phyloP scores from a whole-genome alignment of 2,113 vertebrate genomes.

The Myodes glareolus region DNA sequence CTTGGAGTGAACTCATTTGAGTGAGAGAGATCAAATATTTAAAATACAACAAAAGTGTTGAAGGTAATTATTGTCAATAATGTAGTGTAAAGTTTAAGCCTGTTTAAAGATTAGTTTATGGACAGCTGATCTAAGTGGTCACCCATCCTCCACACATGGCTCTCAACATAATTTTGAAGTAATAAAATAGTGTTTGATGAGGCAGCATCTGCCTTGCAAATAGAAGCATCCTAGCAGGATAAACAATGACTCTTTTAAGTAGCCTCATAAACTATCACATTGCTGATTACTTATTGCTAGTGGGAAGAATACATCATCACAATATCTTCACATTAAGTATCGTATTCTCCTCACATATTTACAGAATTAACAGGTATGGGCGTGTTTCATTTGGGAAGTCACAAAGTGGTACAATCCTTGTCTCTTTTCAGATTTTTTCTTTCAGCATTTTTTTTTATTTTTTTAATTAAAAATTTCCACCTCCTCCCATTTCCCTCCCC shows the following conservation, averaged over 20 bases:
- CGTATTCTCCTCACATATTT: background rate
- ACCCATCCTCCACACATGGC: background rate
- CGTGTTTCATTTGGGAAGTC: background rate
- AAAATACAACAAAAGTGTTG: background rate
- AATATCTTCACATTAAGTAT: background rate
- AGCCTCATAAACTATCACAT: background rate
- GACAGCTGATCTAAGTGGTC: background rate
- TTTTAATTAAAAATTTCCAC: too few relatives aligned
- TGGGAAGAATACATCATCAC: background rate
- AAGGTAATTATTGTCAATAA: background rate
- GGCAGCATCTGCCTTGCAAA: background rate
- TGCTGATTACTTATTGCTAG: background rate
- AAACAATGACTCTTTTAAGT: conserved; percentile 10
- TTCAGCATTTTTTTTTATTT: too few relatives aligned
- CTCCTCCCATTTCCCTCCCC: too few relatives aligned
- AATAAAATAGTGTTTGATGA: background rate
- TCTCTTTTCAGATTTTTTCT: background rate
- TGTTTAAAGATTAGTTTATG: background rate
- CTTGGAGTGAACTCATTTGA: conserved; percentile 10
- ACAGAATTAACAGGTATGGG: background rate
- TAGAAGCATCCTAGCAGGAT: background rate
- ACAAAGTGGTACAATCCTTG: too few relatives aligned
- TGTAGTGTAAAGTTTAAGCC: background rate
- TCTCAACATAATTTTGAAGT: background rate
- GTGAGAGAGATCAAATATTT: background rate